Conservation (phyloP, 2,888 invertebrate species). For the Dasysyrphus albostriatus region DNA sequence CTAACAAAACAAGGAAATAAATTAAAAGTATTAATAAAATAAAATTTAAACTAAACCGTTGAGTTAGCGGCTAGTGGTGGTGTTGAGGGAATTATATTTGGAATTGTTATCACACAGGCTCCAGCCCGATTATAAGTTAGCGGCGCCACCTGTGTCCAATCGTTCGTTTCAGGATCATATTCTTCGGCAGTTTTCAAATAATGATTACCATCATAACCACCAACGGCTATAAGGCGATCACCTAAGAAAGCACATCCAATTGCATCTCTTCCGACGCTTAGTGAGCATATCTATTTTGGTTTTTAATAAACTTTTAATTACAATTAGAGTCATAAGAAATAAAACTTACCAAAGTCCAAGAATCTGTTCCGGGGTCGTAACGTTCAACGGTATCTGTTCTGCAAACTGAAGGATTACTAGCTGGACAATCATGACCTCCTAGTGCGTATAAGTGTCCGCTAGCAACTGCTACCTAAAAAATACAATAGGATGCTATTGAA, state of each 20-base stretch:
- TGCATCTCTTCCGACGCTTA: slow-evolving; percentile 93
- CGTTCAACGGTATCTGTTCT: slow-evolving; percentile 96
- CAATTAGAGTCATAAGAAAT: background rate
- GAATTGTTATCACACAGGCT: slow-evolving; percentile 91
- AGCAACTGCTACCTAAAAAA: slow-evolving; percentile 88
- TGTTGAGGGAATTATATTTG: slow-evolving; percentile 83
- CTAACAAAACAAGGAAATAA: slow-evolving; percentile 7
- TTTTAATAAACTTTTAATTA: background rate
- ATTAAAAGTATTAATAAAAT: slow-evolving; percentile 38
- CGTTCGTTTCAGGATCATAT: slow-evolving; percentile 93
- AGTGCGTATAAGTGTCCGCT: slow-evolving; percentile 95
- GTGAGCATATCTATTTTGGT: slow-evolving; percentile 86
- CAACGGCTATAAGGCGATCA: slow-evolving; percentile 90
- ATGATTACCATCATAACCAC: slow-evolving; percentile 96
- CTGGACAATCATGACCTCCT: slow-evolving; percentile 97
- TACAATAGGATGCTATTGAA: no score
- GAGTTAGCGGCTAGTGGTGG: slow-evolving; percentile 81
- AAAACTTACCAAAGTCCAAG: slow-evolving; percentile 89
- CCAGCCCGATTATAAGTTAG: slow-evolving; percentile 94
- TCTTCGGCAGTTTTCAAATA: slow-evolving; percentile 95
- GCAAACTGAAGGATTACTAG: slow-evolving; percentile 92
- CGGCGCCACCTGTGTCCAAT: slow-evolving; percentile 91
- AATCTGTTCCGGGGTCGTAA: slow-evolving; percentile 91
- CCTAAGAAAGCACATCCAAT: slow-evolving; percentile 94
- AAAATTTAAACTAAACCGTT: slow-evolving; percentile 82